Base-by-base conservation (phyloP, 2,113 vertebrate genomes). In the Willisornis vidua region DNA sequence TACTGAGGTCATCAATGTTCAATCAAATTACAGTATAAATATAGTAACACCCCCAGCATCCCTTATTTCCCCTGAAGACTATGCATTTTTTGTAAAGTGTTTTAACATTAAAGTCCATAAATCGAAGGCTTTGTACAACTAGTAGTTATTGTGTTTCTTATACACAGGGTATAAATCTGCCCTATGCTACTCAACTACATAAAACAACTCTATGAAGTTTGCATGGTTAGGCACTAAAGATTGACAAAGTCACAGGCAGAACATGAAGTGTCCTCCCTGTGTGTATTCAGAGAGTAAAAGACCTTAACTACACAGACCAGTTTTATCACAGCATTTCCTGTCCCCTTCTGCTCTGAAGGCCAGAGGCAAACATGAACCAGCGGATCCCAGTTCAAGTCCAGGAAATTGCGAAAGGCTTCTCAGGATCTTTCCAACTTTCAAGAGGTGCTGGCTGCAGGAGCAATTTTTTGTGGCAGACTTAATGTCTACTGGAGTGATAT, bases 201-300 rank as follows among this genome's bases (percentile, higher is more conserved):
- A 86, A 77, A 63, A 79, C 49, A 85, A 35, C 0, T 2, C 26
- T 59, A 35, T 77, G 48, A 55, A 72, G 57, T 22, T 43, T 57
- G 52, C 70, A 87, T 3, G 29, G 43, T 84, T 54, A 96, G 94
- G 94, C 95, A 94, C 89, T 89, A 84, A 15, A 51, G 89, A 96
- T 43, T 84, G 67, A 46, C n/a, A 31, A 93, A 79, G 66, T 68
- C 74, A 41, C 4, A 83, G 71, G 75, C 19, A 59, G 86, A 84
- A 87, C 79, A 81, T 19, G 33, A 74, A 89, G 29, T 31, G 29
- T 75, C 52, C 45, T 73, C 41, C 51, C 33, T 57, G 35, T 28
- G 29, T 4, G 2, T 8, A 39, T 0, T 0, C 0, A 0, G 7
- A 9, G 25, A 19, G 49, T 51, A 48, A 57, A 11, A 72, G 46